Percentiles rank a stretch among this genome's conserved stretches.
Evolutionary conservation across 2,113 vertebrate genomes (phyloP).

Genomic region (Vulpes ferrilata): DNA sequence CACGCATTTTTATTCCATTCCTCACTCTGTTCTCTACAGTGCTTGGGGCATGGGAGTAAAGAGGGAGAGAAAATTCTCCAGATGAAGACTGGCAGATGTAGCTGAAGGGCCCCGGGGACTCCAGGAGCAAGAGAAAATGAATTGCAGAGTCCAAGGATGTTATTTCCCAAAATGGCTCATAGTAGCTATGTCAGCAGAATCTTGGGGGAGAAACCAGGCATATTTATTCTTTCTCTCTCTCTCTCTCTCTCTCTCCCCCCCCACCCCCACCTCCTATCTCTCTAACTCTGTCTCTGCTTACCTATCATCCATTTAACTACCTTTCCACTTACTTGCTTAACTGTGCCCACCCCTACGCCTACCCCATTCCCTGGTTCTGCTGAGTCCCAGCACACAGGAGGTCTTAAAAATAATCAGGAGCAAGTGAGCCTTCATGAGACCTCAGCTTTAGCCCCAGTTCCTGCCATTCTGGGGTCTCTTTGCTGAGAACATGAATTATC

Average conservation of each 20-base stretch:
- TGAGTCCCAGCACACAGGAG: conserved; percentile 80
- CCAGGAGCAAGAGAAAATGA: neutral
- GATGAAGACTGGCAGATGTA: conserved; percentile 66
- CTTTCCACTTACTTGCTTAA: neutral
- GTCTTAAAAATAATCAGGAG: conserved; percentile 82
- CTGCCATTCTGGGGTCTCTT: conserved; percentile 71
- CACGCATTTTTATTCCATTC: conserved; percentile 73
- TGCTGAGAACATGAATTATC: conserved; percentile 75
- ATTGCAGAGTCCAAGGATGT: conserved; percentile 54
- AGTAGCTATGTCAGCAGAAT: conserved; percentile 72
- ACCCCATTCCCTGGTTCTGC: conserved; percentile 71
- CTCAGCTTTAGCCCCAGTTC: conserved; percentile 71
- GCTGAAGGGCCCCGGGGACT: neutral
- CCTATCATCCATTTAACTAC: neutral
- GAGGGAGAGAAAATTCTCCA: conserved; percentile 65
- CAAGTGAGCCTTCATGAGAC: conserved; percentile 85
- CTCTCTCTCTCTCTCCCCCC: neutral
- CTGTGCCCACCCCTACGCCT: neutral
- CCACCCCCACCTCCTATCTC: neutral
- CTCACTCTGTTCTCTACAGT: conserved; percentile 22
- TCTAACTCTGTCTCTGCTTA: neutral
- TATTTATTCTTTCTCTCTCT: neutral
- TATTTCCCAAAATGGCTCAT: conserved; percentile 39
- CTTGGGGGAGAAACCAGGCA: conserved; percentile 58
- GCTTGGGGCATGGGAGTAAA: conserved; percentile 40